A percentile compares a stretch with the other conserved stretches of the same genome.
Conservation (phyloP, 2,888 invertebrate species). For the Leptarthrus brevirostris region DNA sequence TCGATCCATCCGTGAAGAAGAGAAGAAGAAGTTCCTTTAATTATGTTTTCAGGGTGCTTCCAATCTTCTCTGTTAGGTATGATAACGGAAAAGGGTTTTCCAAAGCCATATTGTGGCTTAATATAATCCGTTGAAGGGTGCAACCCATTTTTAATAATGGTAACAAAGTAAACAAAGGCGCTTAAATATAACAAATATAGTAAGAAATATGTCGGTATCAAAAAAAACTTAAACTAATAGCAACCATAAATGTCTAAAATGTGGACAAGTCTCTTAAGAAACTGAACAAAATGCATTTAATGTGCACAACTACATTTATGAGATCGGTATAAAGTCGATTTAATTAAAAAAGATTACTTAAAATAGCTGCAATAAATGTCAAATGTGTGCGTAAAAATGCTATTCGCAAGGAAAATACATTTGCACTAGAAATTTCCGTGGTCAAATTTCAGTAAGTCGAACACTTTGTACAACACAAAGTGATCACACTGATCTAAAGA, state of each 20-base stretch:
- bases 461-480: conserved; percentile 34
- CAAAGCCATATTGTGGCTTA: no score
- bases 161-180: background rate
- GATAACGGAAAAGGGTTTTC: no score
- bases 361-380: conserved; percentile 14
- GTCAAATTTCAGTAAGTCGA: conserved; percentile 8
- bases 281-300: background rate
- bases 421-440: background rate
- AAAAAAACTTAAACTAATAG: conserved; percentile 25
- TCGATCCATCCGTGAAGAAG: no score
- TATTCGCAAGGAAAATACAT: no score
- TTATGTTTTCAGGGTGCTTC: no score
- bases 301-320: conserved; percentile 8
- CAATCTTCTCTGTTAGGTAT: no score
- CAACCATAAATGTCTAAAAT: conserved; percentile 3
- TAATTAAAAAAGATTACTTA: background rate
- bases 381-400: conserved; percentile 20
- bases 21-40: no score
- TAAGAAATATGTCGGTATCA: background rate
- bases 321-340: conserved; percentile 15
- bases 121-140: no score
- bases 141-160: no score
- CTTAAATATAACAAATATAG: conserved; percentile 2
- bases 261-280: background rate
- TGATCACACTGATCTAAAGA: conserved; percentile 1